Percentiles rank a stretch among this genome's conserved stretches.
phyloP scores from a whole-genome alignment of 2,888 invertebrate genomes.

The Furcula furcula region DNA sequence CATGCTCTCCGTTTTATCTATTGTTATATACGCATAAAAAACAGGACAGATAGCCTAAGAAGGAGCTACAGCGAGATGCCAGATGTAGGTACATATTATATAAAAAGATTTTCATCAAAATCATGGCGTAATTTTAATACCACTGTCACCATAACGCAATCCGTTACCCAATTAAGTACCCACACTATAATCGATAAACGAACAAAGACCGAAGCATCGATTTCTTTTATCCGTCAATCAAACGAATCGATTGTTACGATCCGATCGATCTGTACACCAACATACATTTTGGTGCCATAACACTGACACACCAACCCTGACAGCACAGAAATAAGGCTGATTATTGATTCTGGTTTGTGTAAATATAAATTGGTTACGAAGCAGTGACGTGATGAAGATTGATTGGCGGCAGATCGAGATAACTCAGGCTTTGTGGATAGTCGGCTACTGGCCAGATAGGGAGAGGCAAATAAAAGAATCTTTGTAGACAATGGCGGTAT shows the following conservation, averaged over 20 bases:
- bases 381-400: slow-evolving; percentile 46
- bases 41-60: no score
- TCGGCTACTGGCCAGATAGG: slow-evolving; percentile 54
- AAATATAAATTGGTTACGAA: slow-evolving; percentile 17
- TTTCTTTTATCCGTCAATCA: slow-evolving; percentile 74
- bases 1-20: no score
- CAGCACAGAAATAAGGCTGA: neutral
- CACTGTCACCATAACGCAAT: slow-evolving; percentile 25
- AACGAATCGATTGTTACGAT: slow-evolving; percentile 60
- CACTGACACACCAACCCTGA: slow-evolving; percentile 8
- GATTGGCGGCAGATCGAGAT: slow-evolving; percentile 65
- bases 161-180: slow-evolving; percentile 56
- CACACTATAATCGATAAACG: slow-evolving; percentile 60
- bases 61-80: no score
- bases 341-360: neutral
- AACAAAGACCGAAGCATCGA: slow-evolving; percentile 56
- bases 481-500: slow-evolving; percentile 35
- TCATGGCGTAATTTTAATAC: neutral
- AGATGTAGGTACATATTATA: no score
- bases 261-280: slow-evolving; percentile 34
- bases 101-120: no score
- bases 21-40: no score
- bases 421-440: slow-evolving; percentile 52
- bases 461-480: slow-evolving; percentile 32
- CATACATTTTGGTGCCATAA: slow-evolving; percentile 1